These are phyloP conservation scores for Micrasema longulum DNA, from an alignment of 1,140 invertebrate species.

Conservation along the genomic window DNA sequence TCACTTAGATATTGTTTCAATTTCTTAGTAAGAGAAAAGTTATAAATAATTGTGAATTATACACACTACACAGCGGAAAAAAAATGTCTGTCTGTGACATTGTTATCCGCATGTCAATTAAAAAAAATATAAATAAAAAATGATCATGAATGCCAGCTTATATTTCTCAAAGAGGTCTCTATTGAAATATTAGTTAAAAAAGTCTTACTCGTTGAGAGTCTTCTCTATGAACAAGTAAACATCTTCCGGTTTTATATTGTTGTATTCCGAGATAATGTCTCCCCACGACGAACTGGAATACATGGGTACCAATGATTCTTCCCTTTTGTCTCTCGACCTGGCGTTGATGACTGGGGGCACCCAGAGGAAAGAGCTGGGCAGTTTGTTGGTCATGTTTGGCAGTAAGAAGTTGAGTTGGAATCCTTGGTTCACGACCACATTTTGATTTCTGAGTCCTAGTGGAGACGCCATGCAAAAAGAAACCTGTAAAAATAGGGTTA, in stretches of 20 bases:
- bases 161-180: no score
- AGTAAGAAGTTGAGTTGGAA: constrained; percentile 65
- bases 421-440: constrained; percentile 60
- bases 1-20: no score
- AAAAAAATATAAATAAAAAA: no score
- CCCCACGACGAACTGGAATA: not conserved
- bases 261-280: not conserved
- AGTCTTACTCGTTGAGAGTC: constrained; percentile 36
- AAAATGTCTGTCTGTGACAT: no score
- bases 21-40: no score
- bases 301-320: not conserved
- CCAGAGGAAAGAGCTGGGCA: constrained; percentile 61
- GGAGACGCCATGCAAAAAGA: constrained; percentile 61
- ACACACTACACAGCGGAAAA: no score
- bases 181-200: no score
- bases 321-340: constrained; percentile 46
- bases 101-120: no score
- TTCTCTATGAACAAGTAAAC: constrained; percentile 45
- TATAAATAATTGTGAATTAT: no score
- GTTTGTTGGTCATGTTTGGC: constrained; percentile 62
- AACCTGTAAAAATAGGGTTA: no score
- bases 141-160: no score
- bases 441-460: constrained; percentile 54
- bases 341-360: constrained; percentile 59
- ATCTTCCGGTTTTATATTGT: constrained; percentile 42